These are phyloP conservation scores for Macroramphosus scolopax DNA, from an alignment of 2,797 vertebrate genomes.

Conservation along the genomic window DNA sequence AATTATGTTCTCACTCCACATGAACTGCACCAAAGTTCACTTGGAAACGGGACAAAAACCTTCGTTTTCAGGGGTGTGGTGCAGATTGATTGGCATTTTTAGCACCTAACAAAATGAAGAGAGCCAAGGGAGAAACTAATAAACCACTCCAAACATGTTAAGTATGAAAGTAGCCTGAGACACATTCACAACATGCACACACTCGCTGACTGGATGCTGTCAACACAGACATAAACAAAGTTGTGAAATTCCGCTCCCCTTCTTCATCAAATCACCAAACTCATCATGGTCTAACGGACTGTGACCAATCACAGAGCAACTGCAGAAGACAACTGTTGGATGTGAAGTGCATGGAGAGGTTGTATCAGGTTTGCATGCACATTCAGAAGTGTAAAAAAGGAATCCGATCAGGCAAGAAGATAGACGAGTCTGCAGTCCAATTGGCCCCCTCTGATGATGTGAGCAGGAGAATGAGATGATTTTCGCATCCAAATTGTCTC, in stretches of 20 bases:
- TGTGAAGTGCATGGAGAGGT: constrained; percentile 24
- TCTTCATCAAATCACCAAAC: constrained; percentile 21
- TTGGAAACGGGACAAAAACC: constrained; percentile 38
- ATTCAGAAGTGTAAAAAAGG: constrained; percentile 22
- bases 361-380: no score
- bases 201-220: constrained; percentile 10
- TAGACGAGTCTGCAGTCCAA: constrained; percentile 38
- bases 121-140: constrained; percentile 17
- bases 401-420: constrained; percentile 26
- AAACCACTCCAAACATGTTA: constrained; percentile 20
- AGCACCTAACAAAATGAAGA: constrained; percentile 32
- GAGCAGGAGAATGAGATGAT: constrained; percentile 47
- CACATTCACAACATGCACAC: constrained; percentile 1
- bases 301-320: constrained; percentile 23
- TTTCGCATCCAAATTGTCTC: constrained; percentile 50
- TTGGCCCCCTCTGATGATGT: constrained; percentile 43
- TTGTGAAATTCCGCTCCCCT: not conserved
- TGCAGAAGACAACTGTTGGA: constrained; percentile 16
- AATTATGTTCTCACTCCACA: constrained; percentile 39
- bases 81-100: constrained; percentile 44
- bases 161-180: constrained; percentile 14
- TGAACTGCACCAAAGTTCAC: constrained; percentile 23
- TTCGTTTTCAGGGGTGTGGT: constrained; percentile 29
- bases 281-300: constrained; percentile 12
- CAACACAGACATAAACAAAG: constrained; percentile 21